Evolutionary conservation across 2,888 invertebrate species (phyloP).

Genomic region (Harpagoxenus sublaevis): DNA sequence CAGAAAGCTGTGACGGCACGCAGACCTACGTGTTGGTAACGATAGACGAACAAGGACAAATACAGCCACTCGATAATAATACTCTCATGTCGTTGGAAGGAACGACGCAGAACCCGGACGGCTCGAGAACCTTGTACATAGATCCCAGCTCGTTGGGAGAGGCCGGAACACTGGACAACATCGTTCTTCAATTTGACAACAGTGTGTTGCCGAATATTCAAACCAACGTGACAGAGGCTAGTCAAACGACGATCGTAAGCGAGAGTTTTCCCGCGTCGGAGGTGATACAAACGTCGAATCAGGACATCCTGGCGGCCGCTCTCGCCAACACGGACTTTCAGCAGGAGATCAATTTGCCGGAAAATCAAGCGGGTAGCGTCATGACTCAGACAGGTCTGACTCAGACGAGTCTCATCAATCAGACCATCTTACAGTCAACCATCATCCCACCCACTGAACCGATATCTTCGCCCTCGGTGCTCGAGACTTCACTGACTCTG

Average conservation of each 20-base stretch:
- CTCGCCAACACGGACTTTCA: slow-evolving; percentile 92
- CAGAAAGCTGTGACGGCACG: slow-evolving; percentile 91
- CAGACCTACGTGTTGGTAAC: slow-evolving; percentile 91
- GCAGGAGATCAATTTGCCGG: slow-evolving; percentile 85
- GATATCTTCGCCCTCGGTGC: slow-evolving; percentile 88
- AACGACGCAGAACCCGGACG: slow-evolving; percentile 81
- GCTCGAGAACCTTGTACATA: slow-evolving; percentile 83
- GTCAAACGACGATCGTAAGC: slow-evolving; percentile 76
- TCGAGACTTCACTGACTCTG: slow-evolving; percentile 92
- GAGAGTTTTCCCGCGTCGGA: slow-evolving; percentile 78
- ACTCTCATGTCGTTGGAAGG: slow-evolving; percentile 88
- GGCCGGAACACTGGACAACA: slow-evolving; percentile 87
- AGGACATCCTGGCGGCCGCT: slow-evolving; percentile 92
- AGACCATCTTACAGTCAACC: slow-evolving; percentile 87
- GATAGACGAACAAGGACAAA: slow-evolving; percentile 90
- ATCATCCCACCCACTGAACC: slow-evolving; percentile 88
- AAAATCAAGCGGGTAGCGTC: slow-evolving; percentile 85
- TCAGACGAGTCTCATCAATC: slow-evolving; percentile 88
- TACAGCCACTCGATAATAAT: slow-evolving; percentile 91
- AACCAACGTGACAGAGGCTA: slow-evolving; percentile 84
- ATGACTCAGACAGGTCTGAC: slow-evolving; percentile 85
- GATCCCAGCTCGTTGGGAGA: slow-evolving; percentile 87
- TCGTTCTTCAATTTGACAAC: slow-evolving; percentile 87
- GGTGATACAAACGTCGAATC: slow-evolving; percentile 85
- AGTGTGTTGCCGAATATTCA: slow-evolving; percentile 79